Base-by-base conservation (phyloP, 1,140 invertebrate species). In the Solenopsis invicta region DNA sequence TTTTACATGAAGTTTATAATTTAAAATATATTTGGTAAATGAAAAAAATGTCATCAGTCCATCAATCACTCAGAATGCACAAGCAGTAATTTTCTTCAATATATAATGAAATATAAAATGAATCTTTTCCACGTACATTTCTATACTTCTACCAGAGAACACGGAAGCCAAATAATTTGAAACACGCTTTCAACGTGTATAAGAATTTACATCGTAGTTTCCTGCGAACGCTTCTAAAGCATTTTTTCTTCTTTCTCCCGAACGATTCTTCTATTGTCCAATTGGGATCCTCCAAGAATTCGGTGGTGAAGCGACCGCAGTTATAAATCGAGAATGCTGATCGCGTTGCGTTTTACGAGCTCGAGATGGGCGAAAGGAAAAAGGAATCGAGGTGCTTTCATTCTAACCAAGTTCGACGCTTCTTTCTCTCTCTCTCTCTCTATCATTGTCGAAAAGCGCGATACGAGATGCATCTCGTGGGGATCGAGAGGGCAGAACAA, bases 281-380 rank as follows among this genome's bases (percentile, higher is more conserved):
- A 9, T 13, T 1, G 24, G 24, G 12, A 18, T 66, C 6, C 56
- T 66, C 24, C 41, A 52, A 45, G 50, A 69, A 75, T 56, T 69
- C 29, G 41, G 29, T 37, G 71, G 67, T 50, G 50, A 86, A 50
- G 52, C 41, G 16, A 54, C 69, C 12, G 41, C 54, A n/a, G n/a
- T 59, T 78, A 69, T 64, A 76, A 76, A 77, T 50, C 29, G 85
- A 72, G 66, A 48, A 13, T 86, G 77, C 62, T 18, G 88, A 45
- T 18, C 56, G 84, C 56, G 54, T 90, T 87, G 21, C 85, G 45
- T 90, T 90, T 84, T 87, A 90, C 66, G 89, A 89, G 85, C 69
- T 41, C 13, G 24, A 61, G 54, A 13, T 10, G 29, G 2, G n/a
- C 29, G 48, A 48, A 41, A 21, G 16, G 12, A 18, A 29, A 29